Base-by-base conservation (phyloP, 2,113 vertebrate species). In the Prietella phreatophila region DNA sequence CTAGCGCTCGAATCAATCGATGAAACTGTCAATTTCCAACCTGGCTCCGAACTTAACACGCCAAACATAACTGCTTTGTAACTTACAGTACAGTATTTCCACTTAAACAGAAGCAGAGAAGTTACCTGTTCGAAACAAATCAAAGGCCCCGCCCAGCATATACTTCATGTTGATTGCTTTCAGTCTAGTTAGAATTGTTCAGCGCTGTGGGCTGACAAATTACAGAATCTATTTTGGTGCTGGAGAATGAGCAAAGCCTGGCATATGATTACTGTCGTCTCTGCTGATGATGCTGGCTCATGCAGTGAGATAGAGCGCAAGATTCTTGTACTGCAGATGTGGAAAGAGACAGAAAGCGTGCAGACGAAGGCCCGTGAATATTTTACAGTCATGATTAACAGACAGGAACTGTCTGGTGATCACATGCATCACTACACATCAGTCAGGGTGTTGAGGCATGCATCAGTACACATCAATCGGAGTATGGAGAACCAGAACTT, bases 201-300 rank as follows among this genome's bases (percentile, higher is more conserved):
- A 71, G 82, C 85, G 71, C 90, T 88, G 69, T 79, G 92, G 94
- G 94, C 89, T 91, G 91, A 87, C 92, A 91, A 92, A 93, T 93
- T 93, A 93, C 91, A 90, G 88, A 92, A 92, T 88, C 93, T 93
- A 94, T 95, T 95, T 94, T 90, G 87, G 91, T 89, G 88, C 65
- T 58, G 71, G 90, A 92, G 88, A 91, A 93, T 50, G 73, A 90
- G 88, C n/a, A 90, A 89, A 60, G 67, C 85, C 86, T 91, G 90
- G 89, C 78, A 58, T 93, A 88, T 94, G 94, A 95, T 95, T 94
- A 93, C 89, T 91, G 90, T 92, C 90, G 91, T 93, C 91, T 92
- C 89, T 85, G 81, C 91, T 88, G 73, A 86, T 88, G 91, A 92
- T 11, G 56, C 79, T 65, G 88, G 88, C 90, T 89, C 88, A 90